Evolutionary conservation across 2,888 invertebrate species (phyloP).

Genomic region (Epinotia nisella): DNA sequence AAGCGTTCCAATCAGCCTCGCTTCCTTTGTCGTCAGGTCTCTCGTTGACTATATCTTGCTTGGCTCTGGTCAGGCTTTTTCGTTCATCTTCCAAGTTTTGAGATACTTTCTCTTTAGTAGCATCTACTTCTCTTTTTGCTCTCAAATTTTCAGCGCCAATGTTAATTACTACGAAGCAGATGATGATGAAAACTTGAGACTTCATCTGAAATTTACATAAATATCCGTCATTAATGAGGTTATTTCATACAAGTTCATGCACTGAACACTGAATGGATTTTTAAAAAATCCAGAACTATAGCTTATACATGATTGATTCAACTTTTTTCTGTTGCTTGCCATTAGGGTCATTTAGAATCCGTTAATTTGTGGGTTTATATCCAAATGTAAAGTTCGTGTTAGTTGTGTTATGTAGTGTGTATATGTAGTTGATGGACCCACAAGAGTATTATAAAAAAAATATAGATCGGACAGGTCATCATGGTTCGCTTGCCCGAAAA

Average conservation of each 20-base stretch:
- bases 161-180: background rate
- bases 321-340: too few relatives aligned
- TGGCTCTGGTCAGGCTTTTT: background rate
- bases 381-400: too few relatives aligned
- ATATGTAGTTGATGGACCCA: too few relatives aligned
- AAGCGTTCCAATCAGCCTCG: constrained; percentile 1
- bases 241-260: background rate
- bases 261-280: too few relatives aligned
- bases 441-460: too few relatives aligned
- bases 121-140: constrained; percentile 1
- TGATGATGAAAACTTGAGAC: background rate
- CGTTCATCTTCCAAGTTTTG: background rate
- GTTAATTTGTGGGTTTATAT: too few relatives aligned
- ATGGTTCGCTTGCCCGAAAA: too few relatives aligned
- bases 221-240: background rate
- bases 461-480: too few relatives aligned
- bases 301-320: too few relatives aligned
- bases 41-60: background rate
- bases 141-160: background rate
- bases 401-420: too few relatives aligned
- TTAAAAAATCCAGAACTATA: too few relatives aligned
- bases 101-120: background rate
- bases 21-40: background rate
- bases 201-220: constrained; percentile 16
- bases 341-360: too few relatives aligned